Evolutionary conservation across 64 coral and sea anemone genomes (phyloP).

Genomic region (Montipora cactus): DNA sequence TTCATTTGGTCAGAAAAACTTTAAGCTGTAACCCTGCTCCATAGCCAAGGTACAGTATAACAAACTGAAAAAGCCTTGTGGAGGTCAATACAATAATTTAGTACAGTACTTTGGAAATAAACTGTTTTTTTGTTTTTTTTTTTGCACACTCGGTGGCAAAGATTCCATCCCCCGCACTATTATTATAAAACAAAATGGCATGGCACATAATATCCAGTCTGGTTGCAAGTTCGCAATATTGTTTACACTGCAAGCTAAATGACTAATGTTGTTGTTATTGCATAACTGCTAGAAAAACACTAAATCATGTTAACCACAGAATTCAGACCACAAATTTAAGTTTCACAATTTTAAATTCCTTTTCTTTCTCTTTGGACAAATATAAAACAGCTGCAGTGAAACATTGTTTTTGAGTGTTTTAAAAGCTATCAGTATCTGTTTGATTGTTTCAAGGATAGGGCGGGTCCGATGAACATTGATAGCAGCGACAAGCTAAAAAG

Average conservation of each 20-base stretch:
- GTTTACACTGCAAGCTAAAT: not conserved
- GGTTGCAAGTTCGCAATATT: not conserved
- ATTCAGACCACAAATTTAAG: not conserved
- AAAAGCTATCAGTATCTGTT: slow-evolving; percentile 29
- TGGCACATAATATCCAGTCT: not conserved
- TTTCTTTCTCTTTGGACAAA: not conserved
- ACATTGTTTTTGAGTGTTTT: slow-evolving; percentile 23
- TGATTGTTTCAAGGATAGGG: slow-evolving; percentile 24
- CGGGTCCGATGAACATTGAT: not conserved
- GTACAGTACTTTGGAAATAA: not conserved
- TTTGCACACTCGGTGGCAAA: not conserved
- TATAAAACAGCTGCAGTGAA: not conserved
- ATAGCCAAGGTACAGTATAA: no score
- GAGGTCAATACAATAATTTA: not conserved
- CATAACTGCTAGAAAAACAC: not conserved
- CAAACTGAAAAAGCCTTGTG: not conserved
- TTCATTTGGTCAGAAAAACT: no score
- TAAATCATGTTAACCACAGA: not conserved
- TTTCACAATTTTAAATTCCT: not conserved
- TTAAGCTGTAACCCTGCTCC: no score
- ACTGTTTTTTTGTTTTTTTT: not conserved
- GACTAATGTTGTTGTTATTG: not conserved
- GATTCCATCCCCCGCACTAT: not conserved
- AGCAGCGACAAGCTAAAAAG: not conserved
- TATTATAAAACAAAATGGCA: not conserved